phyloP scores from a whole-genome alignment of 1,140 invertebrate species.

The Triops cancriformis region DNA sequence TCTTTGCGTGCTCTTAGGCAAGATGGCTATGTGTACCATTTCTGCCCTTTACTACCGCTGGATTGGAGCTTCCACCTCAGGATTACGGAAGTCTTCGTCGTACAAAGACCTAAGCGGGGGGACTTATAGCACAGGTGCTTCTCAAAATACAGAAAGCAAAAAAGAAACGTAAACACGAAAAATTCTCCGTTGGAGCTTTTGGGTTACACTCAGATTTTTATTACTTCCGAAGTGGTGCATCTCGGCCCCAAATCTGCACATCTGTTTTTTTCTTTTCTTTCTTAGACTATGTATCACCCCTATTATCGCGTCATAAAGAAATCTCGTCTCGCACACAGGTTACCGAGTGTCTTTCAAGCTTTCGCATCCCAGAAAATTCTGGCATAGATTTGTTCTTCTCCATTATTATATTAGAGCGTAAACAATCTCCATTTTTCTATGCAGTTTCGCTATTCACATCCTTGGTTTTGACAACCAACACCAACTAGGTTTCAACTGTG shows the following conservation, averaged over 20 bases:
- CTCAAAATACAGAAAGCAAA: background rate
- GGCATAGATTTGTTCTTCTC: background rate
- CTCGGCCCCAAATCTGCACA: background rate
- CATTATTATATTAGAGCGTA: too few relatives aligned
- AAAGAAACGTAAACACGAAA: slow-evolving; percentile 15
- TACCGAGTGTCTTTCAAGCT: slow-evolving; percentile 13
- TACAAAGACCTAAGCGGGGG: slow-evolving; percentile 14
- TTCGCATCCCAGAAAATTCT: background rate
- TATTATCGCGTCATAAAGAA: background rate
- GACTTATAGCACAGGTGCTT: background rate
- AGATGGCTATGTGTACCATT: background rate
- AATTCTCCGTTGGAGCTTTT: background rate
- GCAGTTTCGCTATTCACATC: background rate
- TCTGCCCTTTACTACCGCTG: slow-evolving; percentile 17
- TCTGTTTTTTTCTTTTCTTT: background rate
- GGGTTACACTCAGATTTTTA: background rate
- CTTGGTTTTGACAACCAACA: background rate
- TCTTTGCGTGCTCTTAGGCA: background rate
- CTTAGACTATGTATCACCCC: background rate
- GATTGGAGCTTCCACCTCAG: slow-evolving; percentile 17
- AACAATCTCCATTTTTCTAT: background rate
- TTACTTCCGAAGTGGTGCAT: background rate
- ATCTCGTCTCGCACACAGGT: background rate
- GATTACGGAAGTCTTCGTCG: slow-evolving; percentile 22
- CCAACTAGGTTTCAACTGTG: too few relatives aligned